A percentile compares a stretch with the other conserved stretches of the same genome.
Evolutionary conservation across 2,797 vertebrate genomes (phyloP).

Genomic region (Notolepis coatsorum): DNA sequence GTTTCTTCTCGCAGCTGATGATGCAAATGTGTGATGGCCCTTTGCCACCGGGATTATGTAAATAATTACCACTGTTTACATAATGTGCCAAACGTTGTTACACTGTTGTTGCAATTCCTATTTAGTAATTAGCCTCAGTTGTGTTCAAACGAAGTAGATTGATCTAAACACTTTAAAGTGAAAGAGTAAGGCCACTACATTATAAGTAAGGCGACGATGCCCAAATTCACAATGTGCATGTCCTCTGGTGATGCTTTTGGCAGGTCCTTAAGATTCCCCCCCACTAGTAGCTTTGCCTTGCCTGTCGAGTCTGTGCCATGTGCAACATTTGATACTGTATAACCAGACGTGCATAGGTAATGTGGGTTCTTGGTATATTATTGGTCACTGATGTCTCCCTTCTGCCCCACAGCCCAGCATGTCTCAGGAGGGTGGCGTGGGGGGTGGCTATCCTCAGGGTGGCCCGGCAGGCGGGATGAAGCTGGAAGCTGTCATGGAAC

Average conservation of each 20-base stretch:
- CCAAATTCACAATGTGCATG: background rate
- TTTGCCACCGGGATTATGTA: background rate
- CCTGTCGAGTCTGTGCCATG: background rate
- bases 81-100: no score
- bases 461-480: constrained; percentile 88
- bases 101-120: no score
- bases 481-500: constrained; percentile 92
- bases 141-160: no score
- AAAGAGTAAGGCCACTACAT: no score
- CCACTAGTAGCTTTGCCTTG: background rate
- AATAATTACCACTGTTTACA: background rate
- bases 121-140: no score
- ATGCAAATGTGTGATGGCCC: background rate
- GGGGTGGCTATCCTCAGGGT: constrained; percentile 80
- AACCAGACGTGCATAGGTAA: constrained; percentile 7
- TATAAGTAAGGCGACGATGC: no score
- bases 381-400: constrained; percentile 39
- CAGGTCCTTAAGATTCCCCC: background rate
- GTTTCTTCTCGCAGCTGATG: background rate
- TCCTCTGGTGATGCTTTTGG: background rate
- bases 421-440: constrained; percentile 81
- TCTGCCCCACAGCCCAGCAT: constrained; percentile 38
- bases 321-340: background rate
- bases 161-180: no score
- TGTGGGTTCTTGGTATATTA: constrained; percentile 37